Base-by-base conservation (phyloP, 2,113 vertebrate genomes). In the Seriola rivoliana region DNA sequence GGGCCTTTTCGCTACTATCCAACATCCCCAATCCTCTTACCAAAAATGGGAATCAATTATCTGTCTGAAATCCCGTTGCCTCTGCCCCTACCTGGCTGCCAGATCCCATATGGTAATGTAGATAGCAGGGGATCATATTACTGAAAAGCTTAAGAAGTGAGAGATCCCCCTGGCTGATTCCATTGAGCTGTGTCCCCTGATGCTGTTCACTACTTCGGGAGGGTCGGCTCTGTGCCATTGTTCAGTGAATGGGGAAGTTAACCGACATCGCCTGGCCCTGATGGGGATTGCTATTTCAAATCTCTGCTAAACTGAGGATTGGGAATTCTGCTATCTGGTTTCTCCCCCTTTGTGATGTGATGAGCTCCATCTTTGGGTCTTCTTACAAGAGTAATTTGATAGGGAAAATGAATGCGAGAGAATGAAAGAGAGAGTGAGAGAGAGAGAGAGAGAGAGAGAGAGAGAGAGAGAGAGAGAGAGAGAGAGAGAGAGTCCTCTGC, bases 251-350 rank as follows among this genome's bases (percentile, higher is more conserved):
- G 79, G 59, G 82, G 86, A 92, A 89, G 88, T 90, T 91, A 93
- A 86, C 77, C 75, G 87, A 89, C 88, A 82, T 82, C 50, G 70
- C 70, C 54, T 36, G 65, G 78, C 65, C 82, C 84, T 89, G 67
- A 74, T 88, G 91, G 90, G 91, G 92, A 89, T 89, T 90, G 88
- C 85, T 91, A 90, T 88, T 88, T 93, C 78, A 93, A 93, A 94
- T 91, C 88, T 88, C 82, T 81, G 85, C 90, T 93, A 94, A 95
- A 93, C 83, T 86, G 88, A 84, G 75, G 68, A 80, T 71, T 75
- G 92, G 91, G 93, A 91, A 89, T 88, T 88, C 48, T 72, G 71
- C 83, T 90, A 85, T 94, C 88, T 91, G 63, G 46, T 80, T 85
- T 73, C 79, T 75, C 48, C 54, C 80, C 50, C 65, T 92, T 93